Evolutionary conservation across 1,140 invertebrate species (phyloP).

Genomic region (Drosophila ogumai): DNA sequence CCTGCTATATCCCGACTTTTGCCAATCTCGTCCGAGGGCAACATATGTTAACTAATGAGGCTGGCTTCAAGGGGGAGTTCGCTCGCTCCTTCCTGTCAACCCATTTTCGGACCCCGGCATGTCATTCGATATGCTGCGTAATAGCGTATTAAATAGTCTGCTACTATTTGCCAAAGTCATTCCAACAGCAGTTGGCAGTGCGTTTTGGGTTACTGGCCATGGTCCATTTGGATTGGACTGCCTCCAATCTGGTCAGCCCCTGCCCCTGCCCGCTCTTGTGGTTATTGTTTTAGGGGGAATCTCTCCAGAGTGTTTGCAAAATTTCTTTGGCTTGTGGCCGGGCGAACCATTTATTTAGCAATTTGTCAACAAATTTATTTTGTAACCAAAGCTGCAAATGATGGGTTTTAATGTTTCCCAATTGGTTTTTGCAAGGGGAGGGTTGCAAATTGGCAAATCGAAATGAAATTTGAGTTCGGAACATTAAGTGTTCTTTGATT

Average conservation of each 20-base stretch:
- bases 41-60: constrained; percentile 83
- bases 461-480: constrained; percentile 64
- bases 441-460: constrained; percentile 38
- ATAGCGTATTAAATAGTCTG: constrained; percentile 84
- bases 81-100: constrained; percentile 42
- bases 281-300: constrained; percentile 58
- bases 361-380: constrained; percentile 82
- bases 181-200: constrained; percentile 59
- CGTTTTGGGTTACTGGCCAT: constrained; percentile 71
- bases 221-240: constrained; percentile 24
- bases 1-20: constrained; percentile 20
- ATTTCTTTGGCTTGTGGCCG: constrained; percentile 47
- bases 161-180: constrained; percentile 80
- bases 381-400: constrained; percentile 83
- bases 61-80: constrained; percentile 31
- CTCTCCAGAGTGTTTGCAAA: constrained; percentile 45
- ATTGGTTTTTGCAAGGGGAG: constrained; percentile 39
- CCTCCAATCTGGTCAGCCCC: not conserved
- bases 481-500: constrained; percentile 67
- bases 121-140: constrained; percentile 82
- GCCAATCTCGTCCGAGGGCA: constrained; percentile 52
- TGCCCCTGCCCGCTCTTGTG: constrained; percentile 31
- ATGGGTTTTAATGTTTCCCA: constrained; percentile 78
- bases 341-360: constrained; percentile 75
- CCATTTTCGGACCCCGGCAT: constrained; percentile 46